A percentile compares a stretch with the other conserved stretches of the same genome.
Conservation (phyloP, 2,888 invertebrate genomes). For the Serrognathus titanus region DNA sequence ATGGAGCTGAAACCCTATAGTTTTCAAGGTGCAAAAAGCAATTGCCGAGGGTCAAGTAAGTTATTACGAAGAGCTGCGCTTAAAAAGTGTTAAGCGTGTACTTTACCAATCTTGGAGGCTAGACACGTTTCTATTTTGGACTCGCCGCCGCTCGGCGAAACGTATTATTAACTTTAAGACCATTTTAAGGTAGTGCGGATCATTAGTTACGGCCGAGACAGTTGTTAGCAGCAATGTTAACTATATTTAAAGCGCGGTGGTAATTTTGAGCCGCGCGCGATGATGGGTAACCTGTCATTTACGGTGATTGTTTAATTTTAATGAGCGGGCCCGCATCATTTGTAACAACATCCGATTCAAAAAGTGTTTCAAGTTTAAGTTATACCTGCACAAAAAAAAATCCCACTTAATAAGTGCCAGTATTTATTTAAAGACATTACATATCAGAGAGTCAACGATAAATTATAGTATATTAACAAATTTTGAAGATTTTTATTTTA, state of each 20-base stretch:
- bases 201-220: slow-evolving; percentile 1
- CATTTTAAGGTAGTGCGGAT: slow-evolving; percentile 3
- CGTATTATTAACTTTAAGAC: slow-evolving; percentile 5
- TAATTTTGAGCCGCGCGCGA: not conserved
- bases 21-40: slow-evolving; percentile 15
- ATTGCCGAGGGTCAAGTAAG: slow-evolving; percentile 8
- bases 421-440: too few species aligned
- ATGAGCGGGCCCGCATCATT: too few species aligned
- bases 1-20: slow-evolving; percentile 6
- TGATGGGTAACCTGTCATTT: not conserved
- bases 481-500: too few species aligned
- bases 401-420: too few species aligned
- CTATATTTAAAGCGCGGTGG: not conserved
- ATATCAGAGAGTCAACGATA: too few species aligned
- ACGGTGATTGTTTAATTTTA: too few species aligned
- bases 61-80: slow-evolving; percentile 3
- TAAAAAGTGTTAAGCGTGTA: not conserved
- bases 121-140: slow-evolving; percentile 1
- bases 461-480: too few species aligned
- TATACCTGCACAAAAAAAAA: too few species aligned
- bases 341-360: too few species aligned
- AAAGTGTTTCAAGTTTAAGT: too few species aligned
- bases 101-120: not conserved
- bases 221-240: not conserved
- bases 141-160: not conserved